Percentiles rank a stretch among this genome's conserved stretches.
These are phyloP conservation scores for Dicaeum eximium DNA, from an alignment of 2,113 vertebrate genomes.

Conservation along the genomic window DNA sequence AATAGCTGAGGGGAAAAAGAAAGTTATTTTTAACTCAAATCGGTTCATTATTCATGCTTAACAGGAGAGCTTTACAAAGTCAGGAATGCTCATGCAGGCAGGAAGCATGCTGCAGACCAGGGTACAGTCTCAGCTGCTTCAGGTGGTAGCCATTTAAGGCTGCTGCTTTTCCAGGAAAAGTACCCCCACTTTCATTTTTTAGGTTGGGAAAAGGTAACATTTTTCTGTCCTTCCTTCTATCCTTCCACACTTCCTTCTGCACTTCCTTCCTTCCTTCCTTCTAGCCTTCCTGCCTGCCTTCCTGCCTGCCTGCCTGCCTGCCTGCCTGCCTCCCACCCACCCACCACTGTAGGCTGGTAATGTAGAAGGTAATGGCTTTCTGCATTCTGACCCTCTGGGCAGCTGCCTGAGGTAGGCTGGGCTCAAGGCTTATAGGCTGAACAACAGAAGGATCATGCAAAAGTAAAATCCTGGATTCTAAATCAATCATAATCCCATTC, in stretches of 20 bases:
- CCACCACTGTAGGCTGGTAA: neutral
- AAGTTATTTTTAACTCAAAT: conserved; percentile 29
- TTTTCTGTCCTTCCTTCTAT: neutral
- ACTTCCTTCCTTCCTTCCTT: too few species aligned
- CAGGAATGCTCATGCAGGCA: neutral
- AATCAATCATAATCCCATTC: neutral
- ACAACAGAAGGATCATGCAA: neutral
- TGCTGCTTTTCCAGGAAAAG: neutral
- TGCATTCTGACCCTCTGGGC: neutral
- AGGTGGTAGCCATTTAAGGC: neutral
- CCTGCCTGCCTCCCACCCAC: too few species aligned
- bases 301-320: too few species aligned
- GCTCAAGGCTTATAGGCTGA: neutral
- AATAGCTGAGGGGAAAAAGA: neutral
- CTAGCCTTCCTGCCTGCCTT: too few species aligned
- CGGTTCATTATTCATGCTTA: neutral
- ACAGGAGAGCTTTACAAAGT: neutral
- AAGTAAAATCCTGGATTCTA: neutral
- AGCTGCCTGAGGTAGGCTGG: neutral
- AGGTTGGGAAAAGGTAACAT: neutral
- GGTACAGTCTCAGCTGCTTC: neutral
- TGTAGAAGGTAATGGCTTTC: too few species aligned
- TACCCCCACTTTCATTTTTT: neutral
- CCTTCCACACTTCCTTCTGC: too few species aligned
- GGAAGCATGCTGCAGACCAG: neutral